These are phyloP conservation scores for Hanleya hanleyi DNA, from an alignment of 2,888 invertebrate genomes.

Conservation along the genomic window DNA sequence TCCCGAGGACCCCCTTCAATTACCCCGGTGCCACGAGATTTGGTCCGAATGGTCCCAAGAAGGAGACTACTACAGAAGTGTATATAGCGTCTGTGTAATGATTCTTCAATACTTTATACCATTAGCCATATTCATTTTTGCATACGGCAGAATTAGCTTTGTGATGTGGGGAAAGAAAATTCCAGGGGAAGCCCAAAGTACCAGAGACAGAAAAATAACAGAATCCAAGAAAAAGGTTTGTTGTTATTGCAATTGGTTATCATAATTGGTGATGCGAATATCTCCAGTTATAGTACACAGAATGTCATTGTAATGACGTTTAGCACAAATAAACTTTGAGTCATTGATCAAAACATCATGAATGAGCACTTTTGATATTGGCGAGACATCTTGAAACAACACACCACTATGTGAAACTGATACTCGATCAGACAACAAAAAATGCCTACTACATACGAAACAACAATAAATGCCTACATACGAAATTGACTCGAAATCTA, in stretches of 20 bases:
- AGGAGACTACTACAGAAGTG: constrained; percentile 56
- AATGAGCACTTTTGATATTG: neutral
- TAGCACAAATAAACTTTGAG: neutral
- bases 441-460: too few species aligned
- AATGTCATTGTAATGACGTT: neutral
- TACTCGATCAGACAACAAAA: too few species aligned
- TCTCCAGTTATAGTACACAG: neutral
- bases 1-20: constrained; percentile 25
- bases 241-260: neutral
- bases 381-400: too few species aligned
- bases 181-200: constrained; percentile 64
- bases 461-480: too few species aligned
- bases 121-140: constrained; percentile 84
- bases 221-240: constrained; percentile 13
- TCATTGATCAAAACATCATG: neutral
- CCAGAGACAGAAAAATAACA: neutral
- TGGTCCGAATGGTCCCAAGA: constrained; percentile 31
- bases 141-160: constrained; percentile 88
- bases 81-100: constrained; percentile 85
- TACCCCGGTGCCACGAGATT: constrained; percentile 39
- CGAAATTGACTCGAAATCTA: too few species aligned
- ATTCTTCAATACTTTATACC: constrained; percentile 89
- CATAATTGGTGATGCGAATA: neutral
- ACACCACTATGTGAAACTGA: too few species aligned
- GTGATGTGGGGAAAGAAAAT: constrained; percentile 91